Conservation (phyloP, 1,140 invertebrate genomes). For the Paraescarpia echinospica region DNA sequence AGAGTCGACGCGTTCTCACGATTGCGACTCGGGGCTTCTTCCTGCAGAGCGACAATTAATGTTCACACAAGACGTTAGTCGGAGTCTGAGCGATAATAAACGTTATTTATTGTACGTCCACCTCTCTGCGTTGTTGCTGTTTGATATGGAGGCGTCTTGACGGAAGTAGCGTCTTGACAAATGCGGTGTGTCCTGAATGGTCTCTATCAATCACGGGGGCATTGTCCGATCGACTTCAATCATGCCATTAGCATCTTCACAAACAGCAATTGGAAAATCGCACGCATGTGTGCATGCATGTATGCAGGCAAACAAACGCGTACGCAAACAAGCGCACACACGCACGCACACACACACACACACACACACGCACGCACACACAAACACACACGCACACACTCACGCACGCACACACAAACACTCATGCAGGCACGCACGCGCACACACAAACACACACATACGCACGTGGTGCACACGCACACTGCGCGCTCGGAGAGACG, state of each 20-base stretch:
- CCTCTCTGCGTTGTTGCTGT: neutral
- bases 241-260: neutral
- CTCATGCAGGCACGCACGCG: too few species aligned
- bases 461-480: neutral
- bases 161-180: neutral
- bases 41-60: neutral
- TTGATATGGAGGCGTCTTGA: neutral
- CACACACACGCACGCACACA: neutral
- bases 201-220: neutral
- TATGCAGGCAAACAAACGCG: neutral
- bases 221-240: neutral
- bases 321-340: neutral
- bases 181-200: neutral
- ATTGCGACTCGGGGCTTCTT: neutral
- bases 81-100: slow-evolving; percentile 5
- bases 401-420: too few species aligned
- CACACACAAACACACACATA: neutral
- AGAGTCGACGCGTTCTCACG: neutral
- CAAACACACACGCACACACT: neutral
- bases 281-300: neutral
- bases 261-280: neutral
- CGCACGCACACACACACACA: neutral
- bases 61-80: neutral
- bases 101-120: neutral
- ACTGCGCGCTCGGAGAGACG: too few species aligned